Conservation (phyloP, 2,113 vertebrate genomes). For the Typhlomys cinereus region DNA sequence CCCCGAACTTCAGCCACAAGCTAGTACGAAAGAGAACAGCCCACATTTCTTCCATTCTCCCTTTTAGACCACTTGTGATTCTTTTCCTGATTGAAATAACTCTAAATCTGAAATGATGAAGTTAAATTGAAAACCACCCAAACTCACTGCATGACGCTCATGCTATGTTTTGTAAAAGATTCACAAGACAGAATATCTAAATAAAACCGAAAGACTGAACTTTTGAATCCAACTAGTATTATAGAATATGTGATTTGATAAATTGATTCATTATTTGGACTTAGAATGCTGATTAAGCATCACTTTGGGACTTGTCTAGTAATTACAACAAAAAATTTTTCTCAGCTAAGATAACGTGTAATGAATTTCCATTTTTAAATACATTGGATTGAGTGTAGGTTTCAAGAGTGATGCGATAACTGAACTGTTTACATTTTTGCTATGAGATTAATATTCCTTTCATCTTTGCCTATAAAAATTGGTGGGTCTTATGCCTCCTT, state of each 20-base stretch:
- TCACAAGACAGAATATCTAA: not conserved
- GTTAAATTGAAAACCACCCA: not conserved
- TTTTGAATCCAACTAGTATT: not conserved
- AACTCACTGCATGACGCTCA: not conserved
- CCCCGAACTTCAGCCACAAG: not conserved
- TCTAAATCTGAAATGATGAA: slow-evolving; percentile 46
- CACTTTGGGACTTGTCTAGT: not conserved
- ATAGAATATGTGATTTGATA: not conserved
- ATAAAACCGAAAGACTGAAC: not conserved
- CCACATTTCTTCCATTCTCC: slow-evolving; percentile 29
- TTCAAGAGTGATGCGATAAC: not conserved
- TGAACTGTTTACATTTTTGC: slow-evolving; percentile 22
- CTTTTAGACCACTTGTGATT: slow-evolving; percentile 40
- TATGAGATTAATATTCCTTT: not conserved
- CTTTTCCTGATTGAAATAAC: slow-evolving; percentile 54
- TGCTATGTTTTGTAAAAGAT: not conserved
- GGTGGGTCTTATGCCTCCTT: not conserved
- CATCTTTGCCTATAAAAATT: not conserved
- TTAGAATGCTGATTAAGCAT: not conserved
- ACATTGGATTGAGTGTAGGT: not conserved
- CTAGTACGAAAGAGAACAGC: slow-evolving; percentile 25
- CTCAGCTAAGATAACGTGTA: not conserved
- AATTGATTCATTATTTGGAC: not conserved
- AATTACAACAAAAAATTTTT: slow-evolving; percentile 8
- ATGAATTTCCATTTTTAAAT: not conserved